phyloP scores from a whole-genome alignment of 2,113 vertebrate genomes.

The Zeus faber region DNA sequence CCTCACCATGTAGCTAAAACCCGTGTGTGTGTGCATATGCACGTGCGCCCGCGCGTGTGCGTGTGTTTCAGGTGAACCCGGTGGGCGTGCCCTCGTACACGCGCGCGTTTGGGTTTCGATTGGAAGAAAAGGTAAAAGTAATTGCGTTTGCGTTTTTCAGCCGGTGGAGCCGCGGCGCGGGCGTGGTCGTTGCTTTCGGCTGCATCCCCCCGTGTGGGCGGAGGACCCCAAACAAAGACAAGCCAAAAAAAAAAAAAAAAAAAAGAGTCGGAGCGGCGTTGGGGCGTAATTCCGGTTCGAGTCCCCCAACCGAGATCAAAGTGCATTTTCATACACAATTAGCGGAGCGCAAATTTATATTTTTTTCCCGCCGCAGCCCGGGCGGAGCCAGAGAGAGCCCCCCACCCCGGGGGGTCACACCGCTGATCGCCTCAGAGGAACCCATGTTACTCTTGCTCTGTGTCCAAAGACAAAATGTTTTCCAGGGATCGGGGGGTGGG shows the following conservation, averaged over 20 bases:
- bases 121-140: too few species aligned
- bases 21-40: slow-evolving; percentile 14
- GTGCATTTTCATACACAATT: slow-evolving; percentile 65
- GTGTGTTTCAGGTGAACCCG: too few species aligned
- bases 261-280: slow-evolving; percentile 28
- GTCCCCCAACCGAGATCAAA: slow-evolving; percentile 67
- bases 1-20: too few species aligned
- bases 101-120: too few species aligned
- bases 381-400: slow-evolving; percentile 45
- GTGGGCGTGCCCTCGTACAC: not conserved
- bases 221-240: too few species aligned
- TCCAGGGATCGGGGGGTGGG: too few species aligned
- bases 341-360: slow-evolving; percentile 56
- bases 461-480: slow-evolving; percentile 66
- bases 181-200: too few species aligned
- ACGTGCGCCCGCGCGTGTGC: too few species aligned
- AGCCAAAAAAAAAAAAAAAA: too few species aligned
- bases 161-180: too few species aligned
- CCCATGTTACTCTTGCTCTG: slow-evolving; percentile 34
- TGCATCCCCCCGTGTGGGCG: too few species aligned
- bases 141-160: too few species aligned
- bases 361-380: slow-evolving; percentile 56
- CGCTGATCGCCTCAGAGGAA: slow-evolving; percentile 59
- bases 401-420: slow-evolving; percentile 61
- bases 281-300: slow-evolving; percentile 53